Evolutionary conservation across 1,140 invertebrate genomes (phyloP).

Genomic region (Heliconius nattereri): DNA sequence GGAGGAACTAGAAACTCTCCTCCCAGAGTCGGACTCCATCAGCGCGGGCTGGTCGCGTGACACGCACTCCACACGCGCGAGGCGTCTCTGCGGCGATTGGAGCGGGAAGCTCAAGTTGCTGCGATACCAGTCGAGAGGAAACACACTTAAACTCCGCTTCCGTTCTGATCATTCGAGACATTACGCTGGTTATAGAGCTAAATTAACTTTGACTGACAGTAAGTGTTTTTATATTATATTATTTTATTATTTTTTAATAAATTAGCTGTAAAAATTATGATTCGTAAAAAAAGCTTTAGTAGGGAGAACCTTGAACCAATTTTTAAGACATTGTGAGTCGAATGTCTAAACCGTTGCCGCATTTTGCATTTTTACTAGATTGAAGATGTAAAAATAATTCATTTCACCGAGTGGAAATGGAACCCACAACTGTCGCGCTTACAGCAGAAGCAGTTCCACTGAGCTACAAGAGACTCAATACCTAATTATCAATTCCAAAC

Average conservation of each 20-base stretch:
- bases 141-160: slow-evolving; percentile 84
- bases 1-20: slow-evolving; percentile 63
- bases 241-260: background rate
- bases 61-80: slow-evolving; percentile 47
- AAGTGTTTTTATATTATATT: slow-evolving; percentile 54
- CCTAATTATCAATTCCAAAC: background rate
- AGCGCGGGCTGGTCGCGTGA: slow-evolving; percentile 66
- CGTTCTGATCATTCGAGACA: slow-evolving; percentile 87
- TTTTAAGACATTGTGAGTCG: too few species aligned
- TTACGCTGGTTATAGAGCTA: slow-evolving; percentile 86
- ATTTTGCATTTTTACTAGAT: too few species aligned
- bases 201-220: slow-evolving; percentile 86
- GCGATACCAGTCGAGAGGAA: slow-evolving; percentile 82
- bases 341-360: too few species aligned
- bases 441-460: too few species aligned
- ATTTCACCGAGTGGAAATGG: too few species aligned
- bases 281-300: too few species aligned
- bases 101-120: slow-evolving; percentile 87
- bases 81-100: slow-evolving; percentile 88
- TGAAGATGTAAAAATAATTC: too few species aligned
- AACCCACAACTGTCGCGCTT: too few species aligned
- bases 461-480: too few species aligned
- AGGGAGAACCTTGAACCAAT: too few species aligned
- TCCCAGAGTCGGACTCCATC: slow-evolving; percentile 63
- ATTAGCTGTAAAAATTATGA: too few species aligned